phyloP scores from a whole-genome alignment of 2,797 vertebrate species.

The Mus spretus region DNA sequence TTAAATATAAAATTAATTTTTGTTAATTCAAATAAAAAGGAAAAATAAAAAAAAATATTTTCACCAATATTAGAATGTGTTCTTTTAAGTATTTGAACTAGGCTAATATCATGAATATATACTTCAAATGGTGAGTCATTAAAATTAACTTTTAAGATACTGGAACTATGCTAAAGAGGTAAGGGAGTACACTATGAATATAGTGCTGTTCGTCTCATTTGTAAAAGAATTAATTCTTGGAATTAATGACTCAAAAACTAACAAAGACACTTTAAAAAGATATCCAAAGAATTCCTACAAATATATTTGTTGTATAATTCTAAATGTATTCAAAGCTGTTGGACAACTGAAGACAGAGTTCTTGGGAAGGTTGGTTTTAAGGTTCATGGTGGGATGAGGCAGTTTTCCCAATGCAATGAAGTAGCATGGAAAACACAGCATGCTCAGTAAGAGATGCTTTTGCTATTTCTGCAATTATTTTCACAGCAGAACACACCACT shows the following conservation, averaged over 20 bases:
- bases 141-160: slow-evolving; percentile 38
- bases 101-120: not conserved
- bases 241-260: slow-evolving; percentile 17
- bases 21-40: slow-evolving; percentile 54
- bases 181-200: not conserved
- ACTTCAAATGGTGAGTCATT: slow-evolving; percentile 37
- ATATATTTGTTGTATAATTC: not conserved
- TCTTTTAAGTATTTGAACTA: slow-evolving; percentile 36
- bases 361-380: not conserved
- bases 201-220: slow-evolving; percentile 41
- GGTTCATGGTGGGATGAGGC: not conserved
- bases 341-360: not conserved
- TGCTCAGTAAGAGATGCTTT: not conserved
- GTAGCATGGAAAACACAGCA: not conserved
- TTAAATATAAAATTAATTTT: slow-evolving; percentile 71
- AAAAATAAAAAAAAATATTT: slow-evolving; percentile 56
- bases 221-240: slow-evolving; percentile 44
- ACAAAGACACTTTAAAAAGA: slow-evolving; percentile 41
- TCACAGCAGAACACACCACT: slow-evolving; percentile 16
- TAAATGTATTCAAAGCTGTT: not conserved
- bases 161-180: not conserved
- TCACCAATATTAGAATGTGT: slow-evolving; percentile 33
- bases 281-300: slow-evolving; percentile 22
- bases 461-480: slow-evolving; percentile 12
- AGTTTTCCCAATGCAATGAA: slow-evolving; percentile 16